phyloP scores from a whole-genome alignment of 2,888 invertebrate genomes.

The Zygaena filipendulae region DNA sequence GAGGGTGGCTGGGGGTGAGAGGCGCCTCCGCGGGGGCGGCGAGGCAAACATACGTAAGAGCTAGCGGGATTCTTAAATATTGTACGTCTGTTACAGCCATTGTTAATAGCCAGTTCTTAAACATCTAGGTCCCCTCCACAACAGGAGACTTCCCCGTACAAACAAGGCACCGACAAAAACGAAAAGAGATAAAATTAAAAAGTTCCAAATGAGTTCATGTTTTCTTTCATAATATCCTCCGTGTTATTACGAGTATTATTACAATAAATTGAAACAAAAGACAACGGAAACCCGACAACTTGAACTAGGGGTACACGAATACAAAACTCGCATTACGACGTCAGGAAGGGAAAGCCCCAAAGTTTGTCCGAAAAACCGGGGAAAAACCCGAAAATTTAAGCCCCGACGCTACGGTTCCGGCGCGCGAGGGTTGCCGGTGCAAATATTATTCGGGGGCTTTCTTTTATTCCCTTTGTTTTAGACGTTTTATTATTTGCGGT shows the following conservation, averaged over 20 bases:
- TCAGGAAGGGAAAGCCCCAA: constrained; percentile 53
- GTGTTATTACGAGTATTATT: constrained; percentile 27
- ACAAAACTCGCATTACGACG: constrained; percentile 45
- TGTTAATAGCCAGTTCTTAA: constrained; percentile 26
- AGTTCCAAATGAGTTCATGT: constrained; percentile 32
- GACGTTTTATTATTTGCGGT: constrained; percentile 49
- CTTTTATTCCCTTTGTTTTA: constrained; percentile 58
- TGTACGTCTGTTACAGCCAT: constrained; percentile 23
- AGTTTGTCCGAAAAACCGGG: constrained; percentile 32
- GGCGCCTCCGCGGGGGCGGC: too few relatives aligned
- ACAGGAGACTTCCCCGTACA: too few relatives aligned
- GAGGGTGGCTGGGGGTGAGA: too few relatives aligned
- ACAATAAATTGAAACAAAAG: constrained; percentile 47
- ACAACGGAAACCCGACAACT: constrained; percentile 37
- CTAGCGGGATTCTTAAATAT: constrained; percentile 24
- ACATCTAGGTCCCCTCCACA: constrained; percentile 13
- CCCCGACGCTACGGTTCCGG: constrained; percentile 49
- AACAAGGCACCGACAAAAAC: too few relatives aligned
- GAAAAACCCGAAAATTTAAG: constrained; percentile 50
- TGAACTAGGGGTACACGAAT: constrained; percentile 43
- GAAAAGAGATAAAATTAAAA: constrained; percentile 16
- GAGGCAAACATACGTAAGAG: constrained; percentile 38
- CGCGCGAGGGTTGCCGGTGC: constrained; percentile 34
- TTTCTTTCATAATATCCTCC: constrained; percentile 34
- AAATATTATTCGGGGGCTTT: constrained; percentile 56